phyloP scores from a whole-genome alignment of 2,888 invertebrate species.

The Cacoxenus indagator region DNA sequence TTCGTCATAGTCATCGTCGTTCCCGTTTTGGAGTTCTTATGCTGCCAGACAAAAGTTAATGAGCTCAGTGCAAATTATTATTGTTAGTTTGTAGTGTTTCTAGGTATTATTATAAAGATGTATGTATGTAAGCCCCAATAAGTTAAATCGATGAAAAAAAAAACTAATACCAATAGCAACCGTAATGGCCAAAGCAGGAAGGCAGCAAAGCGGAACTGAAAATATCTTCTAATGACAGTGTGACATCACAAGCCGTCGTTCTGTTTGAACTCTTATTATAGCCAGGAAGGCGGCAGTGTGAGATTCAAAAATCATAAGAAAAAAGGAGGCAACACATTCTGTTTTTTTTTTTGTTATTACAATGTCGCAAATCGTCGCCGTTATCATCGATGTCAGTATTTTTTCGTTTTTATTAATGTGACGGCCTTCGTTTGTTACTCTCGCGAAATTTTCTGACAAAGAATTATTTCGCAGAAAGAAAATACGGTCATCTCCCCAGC shows the following conservation, averaged over 20 bases:
- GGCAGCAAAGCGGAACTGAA: conserved; percentile 61
- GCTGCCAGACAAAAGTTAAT: neutral
- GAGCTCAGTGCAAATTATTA: conserved; percentile 44
- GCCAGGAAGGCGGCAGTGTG: conserved; percentile 39
- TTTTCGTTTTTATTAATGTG: neutral
- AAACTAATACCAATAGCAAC: conserved; percentile 32
- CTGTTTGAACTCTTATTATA: too few relatives aligned
- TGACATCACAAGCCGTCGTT: too few relatives aligned
- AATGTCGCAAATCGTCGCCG: too few relatives aligned
- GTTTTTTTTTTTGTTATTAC: neutral
- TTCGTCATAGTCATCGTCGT: conserved; percentile 28
- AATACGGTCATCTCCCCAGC: neutral
- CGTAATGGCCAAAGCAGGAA: conserved; percentile 40
- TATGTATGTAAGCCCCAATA: conserved; percentile 35
- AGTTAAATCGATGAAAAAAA: conserved; percentile 33
- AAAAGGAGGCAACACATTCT: neutral
- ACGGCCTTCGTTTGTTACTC: neutral
- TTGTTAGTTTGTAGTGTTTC: conserved; percentile 43
- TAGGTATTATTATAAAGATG: conserved; percentile 38
- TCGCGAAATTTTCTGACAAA: neutral
- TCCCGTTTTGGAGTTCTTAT: conserved; percentile 1
- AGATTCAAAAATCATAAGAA: conserved; percentile 44
- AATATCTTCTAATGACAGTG: conserved; percentile 39
- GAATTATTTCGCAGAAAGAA: neutral
- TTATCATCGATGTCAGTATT: too few relatives aligned